Evolutionary conservation across 2,888 invertebrate species (phyloP), one percentile per base, ranked within the genome.

Genomic region (Netelia melanura): DNA sequence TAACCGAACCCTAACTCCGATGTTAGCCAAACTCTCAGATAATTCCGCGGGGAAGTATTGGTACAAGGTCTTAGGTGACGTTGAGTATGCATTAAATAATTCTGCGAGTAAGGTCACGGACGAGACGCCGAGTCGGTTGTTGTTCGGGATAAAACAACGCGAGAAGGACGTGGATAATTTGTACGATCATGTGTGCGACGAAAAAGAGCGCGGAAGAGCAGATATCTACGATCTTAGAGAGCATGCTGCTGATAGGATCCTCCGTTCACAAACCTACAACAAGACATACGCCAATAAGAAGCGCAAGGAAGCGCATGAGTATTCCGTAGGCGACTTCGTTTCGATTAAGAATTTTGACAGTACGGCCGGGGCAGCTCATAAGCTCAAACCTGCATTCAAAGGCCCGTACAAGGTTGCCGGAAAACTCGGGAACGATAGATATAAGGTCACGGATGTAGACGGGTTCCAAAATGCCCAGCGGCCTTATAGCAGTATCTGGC

Each of bases 1-100:
- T 0, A 89, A 89, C 58, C 67, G 86, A 3, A 68, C 76, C 1
- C 21, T 90, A 25, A 62, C 74, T 0, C 82, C 87, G 0, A 87
- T 87, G 87, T 54, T 88, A 23, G 81, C 70, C 14, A 74, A 74
- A 48, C 17, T 74, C 9, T 61, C 74, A 1, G 62, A 74, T 14
- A 17, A 78, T 54, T 52, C 70, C 17, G 14, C 52, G 52, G 62
- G 78, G 1, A 62, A 64, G 23, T 64, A 78, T 48, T 70, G 70
- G 64, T 62, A 78, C 3, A 70, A 61, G 70, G 2, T 78, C 2
- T 54, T 78, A 1, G 23, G 11, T 10, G 78, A 62, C 9, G 78
- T 23, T 0, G 78, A 78, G 62, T 62, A 64, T 17, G 64, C 75
- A 14, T 44, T 81, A 0, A 81, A 81, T 25, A 81, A 81, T 58